A percentile compares a stretch with the other conserved stretches of the same genome.
phyloP scores from a whole-genome alignment of 2,797 vertebrate species.

The Anniella stebbinsi region DNA sequence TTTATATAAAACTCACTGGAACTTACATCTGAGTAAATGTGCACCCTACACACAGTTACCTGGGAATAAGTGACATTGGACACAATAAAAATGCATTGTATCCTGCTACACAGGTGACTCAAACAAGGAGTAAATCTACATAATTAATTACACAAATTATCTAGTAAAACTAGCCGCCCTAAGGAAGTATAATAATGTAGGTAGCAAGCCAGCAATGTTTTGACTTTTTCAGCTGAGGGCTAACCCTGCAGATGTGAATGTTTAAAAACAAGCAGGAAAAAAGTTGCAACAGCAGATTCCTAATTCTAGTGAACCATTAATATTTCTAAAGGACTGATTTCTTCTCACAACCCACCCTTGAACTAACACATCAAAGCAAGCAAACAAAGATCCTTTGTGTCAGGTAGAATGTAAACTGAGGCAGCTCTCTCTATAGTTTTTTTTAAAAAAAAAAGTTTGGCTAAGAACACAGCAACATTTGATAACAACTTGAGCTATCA shows the following conservation, averaged over 20 bases:
- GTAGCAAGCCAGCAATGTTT: not conserved
- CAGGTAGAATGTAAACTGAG: not conserved
- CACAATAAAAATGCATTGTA: not conserved
- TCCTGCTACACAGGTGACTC: not conserved
- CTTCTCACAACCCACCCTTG: not conserved
- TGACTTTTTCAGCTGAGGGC: not conserved
- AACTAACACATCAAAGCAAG: not conserved
- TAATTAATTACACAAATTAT: not conserved
- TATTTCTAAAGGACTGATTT: not conserved
- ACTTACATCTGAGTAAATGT: not conserved
- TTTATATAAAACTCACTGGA: not conserved
- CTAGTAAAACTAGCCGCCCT: not conserved
- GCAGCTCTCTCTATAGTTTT: not conserved
- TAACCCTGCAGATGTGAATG: not conserved
- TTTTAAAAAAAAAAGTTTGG: not conserved
- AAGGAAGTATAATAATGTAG: not conserved
- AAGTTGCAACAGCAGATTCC: not conserved
- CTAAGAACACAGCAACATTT: not conserved
- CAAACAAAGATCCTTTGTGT: not conserved
- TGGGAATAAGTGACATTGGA: not conserved
- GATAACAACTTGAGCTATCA: slow-evolving; percentile 7
- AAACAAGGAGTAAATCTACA: not conserved
- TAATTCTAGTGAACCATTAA: not conserved
- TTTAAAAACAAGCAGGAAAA: not conserved
- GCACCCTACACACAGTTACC: not conserved